A percentile compares a stretch with the other conserved stretches of the same genome.
These are phyloP conservation scores for Troides aeacus DNA, from an alignment of 2,888 invertebrate genomes.

Conservation along the genomic window DNA sequence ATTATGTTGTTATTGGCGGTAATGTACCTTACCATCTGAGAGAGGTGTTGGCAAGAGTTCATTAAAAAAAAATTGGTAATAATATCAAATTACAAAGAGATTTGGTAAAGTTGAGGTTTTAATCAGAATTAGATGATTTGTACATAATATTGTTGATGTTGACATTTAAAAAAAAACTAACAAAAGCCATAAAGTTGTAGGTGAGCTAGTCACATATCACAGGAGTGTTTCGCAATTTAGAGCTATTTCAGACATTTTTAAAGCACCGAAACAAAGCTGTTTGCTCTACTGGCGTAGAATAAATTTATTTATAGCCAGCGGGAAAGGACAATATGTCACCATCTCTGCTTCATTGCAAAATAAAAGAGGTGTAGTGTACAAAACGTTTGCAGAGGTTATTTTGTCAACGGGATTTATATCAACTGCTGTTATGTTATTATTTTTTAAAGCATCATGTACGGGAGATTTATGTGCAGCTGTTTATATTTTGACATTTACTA, in stretches of 20 bases:
- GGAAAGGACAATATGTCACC: conserved; percentile 30
- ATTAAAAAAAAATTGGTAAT: too few species aligned
- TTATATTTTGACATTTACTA: too few species aligned
- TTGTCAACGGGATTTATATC: conserved; percentile 24
- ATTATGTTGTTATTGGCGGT: too few species aligned
- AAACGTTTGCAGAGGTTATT: conserved; percentile 27
- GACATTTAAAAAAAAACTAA: neutral
- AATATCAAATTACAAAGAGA: too few species aligned
- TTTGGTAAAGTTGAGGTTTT: too few species aligned
- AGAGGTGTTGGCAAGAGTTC: too few species aligned
- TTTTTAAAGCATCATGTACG: neutral
- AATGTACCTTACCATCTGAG: too few species aligned
- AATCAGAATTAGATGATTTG: too few species aligned
- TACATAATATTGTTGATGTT: too few species aligned
- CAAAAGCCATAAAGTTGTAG: neutral
- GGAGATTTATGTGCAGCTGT: too few species aligned
- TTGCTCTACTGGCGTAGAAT: conserved; percentile 28
- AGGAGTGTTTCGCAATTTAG: conserved; percentile 9
- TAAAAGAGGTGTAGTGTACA: conserved; percentile 24
- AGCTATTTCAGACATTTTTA: conserved; percentile 21
- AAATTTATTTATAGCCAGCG: conserved; percentile 30
- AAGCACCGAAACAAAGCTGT: conserved; percentile 27
- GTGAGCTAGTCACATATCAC: conserved; percentile 5
- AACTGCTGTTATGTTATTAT: conserved; percentile 8
- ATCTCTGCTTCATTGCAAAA: conserved; percentile 28